Evolutionary conservation across 2,797 vertebrate genomes (phyloP).

Genomic region (Coregonus sp.): DNA sequence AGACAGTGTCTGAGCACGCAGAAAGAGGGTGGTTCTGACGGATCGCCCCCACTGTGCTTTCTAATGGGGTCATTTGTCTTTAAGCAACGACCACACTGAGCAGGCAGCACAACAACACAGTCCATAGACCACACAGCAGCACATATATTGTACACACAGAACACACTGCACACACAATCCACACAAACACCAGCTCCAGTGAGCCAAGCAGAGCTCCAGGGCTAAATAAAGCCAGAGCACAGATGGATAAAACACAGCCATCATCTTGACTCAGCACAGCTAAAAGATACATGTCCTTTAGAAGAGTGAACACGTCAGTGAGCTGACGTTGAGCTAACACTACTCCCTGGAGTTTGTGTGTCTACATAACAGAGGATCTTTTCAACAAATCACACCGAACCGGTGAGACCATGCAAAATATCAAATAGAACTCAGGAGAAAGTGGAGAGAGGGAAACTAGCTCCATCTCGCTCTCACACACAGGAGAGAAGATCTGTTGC

Average conservation of each 20-base stretch:
- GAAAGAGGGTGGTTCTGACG: slow-evolving; percentile 53
- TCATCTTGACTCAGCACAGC: slow-evolving; percentile 18
- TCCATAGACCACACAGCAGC: slow-evolving; percentile 24
- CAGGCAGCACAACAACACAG: slow-evolving; percentile 22
- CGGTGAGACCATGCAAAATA: too few species aligned
- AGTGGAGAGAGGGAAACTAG: too few species aligned
- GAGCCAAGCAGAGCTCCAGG: slow-evolving; percentile 1
- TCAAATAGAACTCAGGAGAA: too few species aligned
- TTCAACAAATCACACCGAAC: too few species aligned
- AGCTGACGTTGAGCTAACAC: not conserved
- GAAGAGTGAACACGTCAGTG: not conserved
- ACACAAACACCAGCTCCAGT: slow-evolving; percentile 16
- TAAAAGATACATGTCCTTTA: not conserved
- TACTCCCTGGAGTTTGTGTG: not conserved
- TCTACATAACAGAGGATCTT: not conserved
- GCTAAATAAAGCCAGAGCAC: not conserved
- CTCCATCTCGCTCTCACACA: too few species aligned
- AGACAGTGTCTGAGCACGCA: slow-evolving; percentile 53
- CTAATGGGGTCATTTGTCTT: slow-evolving; percentile 74
- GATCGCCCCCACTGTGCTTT: slow-evolving; percentile 65
- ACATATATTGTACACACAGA: too few species aligned
- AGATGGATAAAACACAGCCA: slow-evolving; percentile 13
- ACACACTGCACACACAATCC: not conserved
- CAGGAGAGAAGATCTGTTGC: too few species aligned
- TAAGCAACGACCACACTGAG: slow-evolving; percentile 50